Conservation (phyloP, 2,797 vertebrate species). For the Chaetophractus vellerosus region DNA sequence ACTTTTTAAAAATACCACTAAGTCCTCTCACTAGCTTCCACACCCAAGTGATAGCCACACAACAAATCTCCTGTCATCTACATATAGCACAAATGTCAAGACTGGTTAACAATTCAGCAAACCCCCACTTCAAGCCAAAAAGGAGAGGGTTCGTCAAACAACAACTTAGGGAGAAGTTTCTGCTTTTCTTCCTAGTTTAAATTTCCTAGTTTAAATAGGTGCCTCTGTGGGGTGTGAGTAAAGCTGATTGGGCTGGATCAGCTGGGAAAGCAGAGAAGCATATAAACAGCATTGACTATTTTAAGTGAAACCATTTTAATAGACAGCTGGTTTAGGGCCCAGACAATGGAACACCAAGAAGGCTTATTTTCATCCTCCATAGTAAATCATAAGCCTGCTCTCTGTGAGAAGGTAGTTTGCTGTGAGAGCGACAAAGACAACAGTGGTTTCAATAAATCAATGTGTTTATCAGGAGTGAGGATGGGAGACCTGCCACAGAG, state of each 20-base stretch:
- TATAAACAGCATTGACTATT: conserved; percentile 81
- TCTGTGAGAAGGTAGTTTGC: conserved; percentile 67
- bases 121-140: not conserved
- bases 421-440: conserved; percentile 67
- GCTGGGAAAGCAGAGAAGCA: conserved; percentile 81
- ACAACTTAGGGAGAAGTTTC: conserved; percentile 57
- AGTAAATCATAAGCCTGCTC: conserved; percentile 82
- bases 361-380: conserved; percentile 80
- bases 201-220: conserved; percentile 74
- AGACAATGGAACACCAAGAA: conserved; percentile 82
- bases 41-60: not conserved
- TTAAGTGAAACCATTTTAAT: conserved; percentile 85
- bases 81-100: not conserved
- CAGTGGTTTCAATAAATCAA: conserved; percentile 84
- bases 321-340: conserved; percentile 84
- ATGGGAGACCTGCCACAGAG: not conserved
- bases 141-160: conserved; percentile 37
- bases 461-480: conserved; percentile 79
- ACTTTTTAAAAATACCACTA: not conserved
- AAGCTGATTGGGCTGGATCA: conserved; percentile 71
- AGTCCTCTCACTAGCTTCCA: not conserved
- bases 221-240: conserved; percentile 53
- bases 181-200: conserved; percentile 73
- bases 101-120: conserved; percentile 46
- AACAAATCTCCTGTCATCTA: not conserved